phyloP scores from a whole-genome alignment of 2,797 vertebrate genomes.

The Lepus oiostolus region DNA sequence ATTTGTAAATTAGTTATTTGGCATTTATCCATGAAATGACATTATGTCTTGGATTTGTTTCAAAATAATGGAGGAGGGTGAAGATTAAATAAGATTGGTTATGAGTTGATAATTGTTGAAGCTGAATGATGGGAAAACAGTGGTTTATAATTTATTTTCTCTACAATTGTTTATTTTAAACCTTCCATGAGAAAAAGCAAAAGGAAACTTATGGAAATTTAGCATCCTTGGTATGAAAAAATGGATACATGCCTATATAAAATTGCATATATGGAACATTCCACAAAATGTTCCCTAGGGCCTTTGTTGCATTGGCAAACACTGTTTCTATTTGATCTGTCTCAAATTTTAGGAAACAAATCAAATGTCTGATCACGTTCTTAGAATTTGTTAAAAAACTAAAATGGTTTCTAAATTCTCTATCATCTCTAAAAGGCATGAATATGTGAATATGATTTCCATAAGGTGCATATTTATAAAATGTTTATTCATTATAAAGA shows the following conservation, averaged over 20 bases:
- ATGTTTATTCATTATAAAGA: slow-evolving; percentile 29
- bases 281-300: slow-evolving; percentile 13
- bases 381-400: slow-evolving; percentile 14
- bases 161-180: slow-evolving; percentile 20
- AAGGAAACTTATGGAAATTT: slow-evolving; percentile 24
- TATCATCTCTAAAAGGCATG: neutral
- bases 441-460: neutral
- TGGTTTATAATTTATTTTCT: neutral
- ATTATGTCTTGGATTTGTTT: slow-evolving; percentile 48
- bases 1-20: slow-evolving; percentile 61
- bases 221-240: neutral
- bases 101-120: slow-evolving; percentile 52
- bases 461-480: too few species aligned
- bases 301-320: neutral
- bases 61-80: slow-evolving; percentile 37
- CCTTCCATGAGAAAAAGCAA: slow-evolving; percentile 22
- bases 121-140: neutral
- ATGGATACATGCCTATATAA: neutral
- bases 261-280: neutral
- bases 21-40: slow-evolving; percentile 58
- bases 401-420: slow-evolving; percentile 27
- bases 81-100: neutral
- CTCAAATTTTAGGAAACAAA: slow-evolving; percentile 4
- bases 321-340: neutral
- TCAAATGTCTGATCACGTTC: neutral